phyloP scores from a whole-genome alignment of 2,113 vertebrate species.

The Paramisgurnus dabryanus region DNA sequence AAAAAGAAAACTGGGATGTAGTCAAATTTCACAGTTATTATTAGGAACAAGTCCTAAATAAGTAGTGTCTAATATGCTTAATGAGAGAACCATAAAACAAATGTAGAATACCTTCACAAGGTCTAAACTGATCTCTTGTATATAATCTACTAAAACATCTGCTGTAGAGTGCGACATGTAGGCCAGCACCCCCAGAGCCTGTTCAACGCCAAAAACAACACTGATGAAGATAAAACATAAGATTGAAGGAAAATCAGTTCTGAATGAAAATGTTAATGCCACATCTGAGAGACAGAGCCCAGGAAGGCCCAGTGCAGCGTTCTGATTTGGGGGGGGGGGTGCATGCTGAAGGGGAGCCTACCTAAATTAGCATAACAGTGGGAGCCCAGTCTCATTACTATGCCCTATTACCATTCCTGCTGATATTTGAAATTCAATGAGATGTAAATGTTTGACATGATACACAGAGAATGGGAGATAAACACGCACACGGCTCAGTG shows the following conservation, averaged over 20 bases:
- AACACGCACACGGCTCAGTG: constrained; percentile 71
- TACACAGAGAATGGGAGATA: constrained; percentile 74
- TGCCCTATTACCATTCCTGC: constrained; percentile 77
- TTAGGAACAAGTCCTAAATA: no score
- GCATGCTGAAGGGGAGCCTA: constrained; percentile 28
- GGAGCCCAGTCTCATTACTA: constrained; percentile 75
- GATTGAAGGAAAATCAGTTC: neutral
- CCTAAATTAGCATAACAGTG: constrained; percentile 80
- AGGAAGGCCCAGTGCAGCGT: constrained; percentile 43
- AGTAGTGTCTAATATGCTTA: no score
- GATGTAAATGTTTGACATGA: constrained; percentile 81
- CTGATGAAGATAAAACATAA: constrained; percentile 31
- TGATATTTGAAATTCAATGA: constrained; percentile 82
- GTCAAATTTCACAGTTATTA: no score
- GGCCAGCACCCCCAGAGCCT: neutral
- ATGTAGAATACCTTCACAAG: neutral
- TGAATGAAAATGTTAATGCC: constrained; percentile 51
- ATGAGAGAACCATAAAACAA: neutral
- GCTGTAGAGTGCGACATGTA: neutral
- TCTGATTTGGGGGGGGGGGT: constrained; percentile 20
- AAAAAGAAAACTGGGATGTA: no score
- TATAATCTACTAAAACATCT: neutral
- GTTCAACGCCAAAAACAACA: constrained; percentile 12
- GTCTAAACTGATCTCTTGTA: neutral
- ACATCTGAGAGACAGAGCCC: constrained; percentile 47